These are phyloP conservation scores for Galleria mellonella DNA, from an alignment of 1,140 invertebrate species.

Conservation along the genomic window DNA sequence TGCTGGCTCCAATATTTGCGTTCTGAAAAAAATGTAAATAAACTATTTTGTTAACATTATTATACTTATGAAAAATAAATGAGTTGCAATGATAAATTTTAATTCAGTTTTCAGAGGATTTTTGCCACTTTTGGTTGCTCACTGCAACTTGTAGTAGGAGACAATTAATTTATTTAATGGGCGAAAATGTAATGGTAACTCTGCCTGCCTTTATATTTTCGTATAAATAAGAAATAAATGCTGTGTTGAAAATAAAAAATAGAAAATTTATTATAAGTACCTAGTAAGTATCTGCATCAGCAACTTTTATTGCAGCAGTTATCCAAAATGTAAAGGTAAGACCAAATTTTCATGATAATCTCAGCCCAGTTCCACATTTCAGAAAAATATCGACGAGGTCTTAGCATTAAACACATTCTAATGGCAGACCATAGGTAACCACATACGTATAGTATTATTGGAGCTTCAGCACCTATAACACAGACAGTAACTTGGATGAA, in stretches of 20 bases:
- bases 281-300: not conserved
- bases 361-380: constrained; percentile 74
- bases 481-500: not conserved
- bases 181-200: too few relatives aligned
- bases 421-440: constrained; percentile 55
- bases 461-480: constrained; percentile 19
- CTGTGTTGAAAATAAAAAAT: not conserved
- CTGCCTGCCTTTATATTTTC: too few relatives aligned
- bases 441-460: constrained; percentile 26
- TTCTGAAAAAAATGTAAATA: constrained; percentile 37
- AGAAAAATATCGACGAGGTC: constrained; percentile 67
- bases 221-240: too few relatives aligned
- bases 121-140: too few relatives aligned
- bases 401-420: constrained; percentile 72
- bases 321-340: constrained; percentile 66
- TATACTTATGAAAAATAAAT: too few relatives aligned
- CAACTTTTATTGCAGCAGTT: constrained; percentile 17
- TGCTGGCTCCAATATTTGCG: constrained; percentile 82
- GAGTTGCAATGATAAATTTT: too few relatives aligned
- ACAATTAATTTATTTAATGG: too few relatives aligned
- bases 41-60: too few relatives aligned
- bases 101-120: too few relatives aligned
- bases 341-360: constrained; percentile 56
- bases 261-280: not conserved
- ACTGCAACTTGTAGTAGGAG: too few relatives aligned